A percentile compares a stretch with the other conserved stretches of the same genome.
Conservation (phyloP, 2,888 invertebrate species). For the Stenolophus ochropezus region DNA sequence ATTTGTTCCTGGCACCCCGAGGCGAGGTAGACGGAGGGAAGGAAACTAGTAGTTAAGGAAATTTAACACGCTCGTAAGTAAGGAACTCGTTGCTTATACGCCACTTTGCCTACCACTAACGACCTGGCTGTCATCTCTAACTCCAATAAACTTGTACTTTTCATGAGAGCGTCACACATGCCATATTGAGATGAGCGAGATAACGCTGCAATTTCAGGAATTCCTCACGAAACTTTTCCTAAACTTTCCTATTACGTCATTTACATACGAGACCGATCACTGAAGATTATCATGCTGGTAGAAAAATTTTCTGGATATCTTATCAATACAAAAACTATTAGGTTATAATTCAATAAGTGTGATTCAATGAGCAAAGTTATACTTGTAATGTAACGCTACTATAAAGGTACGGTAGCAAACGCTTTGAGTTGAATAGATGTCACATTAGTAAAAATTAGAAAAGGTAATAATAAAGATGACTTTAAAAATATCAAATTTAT, state of each 20-base stretch:
- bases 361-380: no score
- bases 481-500: no score
- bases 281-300: no score
- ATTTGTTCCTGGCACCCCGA: conserved; percentile 17
- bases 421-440: no score
- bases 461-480: no score
- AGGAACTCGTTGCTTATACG: conserved; percentile 20
- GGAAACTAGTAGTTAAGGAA: conserved; percentile 37
- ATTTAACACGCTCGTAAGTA: conserved; percentile 36
- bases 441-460: no score
- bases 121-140: conserved; percentile 9
- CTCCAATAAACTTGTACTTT: conserved; percentile 10
- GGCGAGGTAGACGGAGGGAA: not conserved
- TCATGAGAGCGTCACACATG: conserved; percentile 6
- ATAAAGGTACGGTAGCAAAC: no score
- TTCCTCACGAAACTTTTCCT: not conserved
- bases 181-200: not conserved
- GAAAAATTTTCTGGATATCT: no score
- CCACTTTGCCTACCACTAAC: conserved; percentile 36
- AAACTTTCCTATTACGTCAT: not conserved
- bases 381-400: no score
- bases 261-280: no score
- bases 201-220: not conserved
- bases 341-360: no score
- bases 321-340: no score